Conservation (phyloP, 2,888 invertebrate species). For the Agriotes lineatus region DNA sequence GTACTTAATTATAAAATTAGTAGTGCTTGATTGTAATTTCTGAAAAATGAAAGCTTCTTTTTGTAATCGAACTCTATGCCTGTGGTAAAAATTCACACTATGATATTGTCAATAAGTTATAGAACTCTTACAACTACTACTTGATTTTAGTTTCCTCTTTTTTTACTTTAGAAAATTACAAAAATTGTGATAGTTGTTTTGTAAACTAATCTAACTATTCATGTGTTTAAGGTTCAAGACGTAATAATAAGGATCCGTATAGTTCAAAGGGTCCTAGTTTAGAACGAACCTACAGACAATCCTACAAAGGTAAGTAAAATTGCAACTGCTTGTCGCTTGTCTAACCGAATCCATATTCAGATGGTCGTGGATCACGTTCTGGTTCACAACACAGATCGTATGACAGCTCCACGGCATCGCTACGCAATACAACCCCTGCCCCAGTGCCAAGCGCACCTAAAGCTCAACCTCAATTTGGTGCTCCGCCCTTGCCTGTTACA, state of each 20-base stretch:
- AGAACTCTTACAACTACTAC: no score
- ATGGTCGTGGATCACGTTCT: not conserved
- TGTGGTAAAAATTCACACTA: no score
- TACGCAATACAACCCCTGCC: constrained; percentile 55
- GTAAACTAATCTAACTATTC: not conserved
- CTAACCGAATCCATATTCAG: not conserved
- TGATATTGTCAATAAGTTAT: no score
- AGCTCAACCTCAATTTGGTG: constrained; percentile 15
- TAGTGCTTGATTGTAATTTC: no score
- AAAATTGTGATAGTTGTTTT: no score
- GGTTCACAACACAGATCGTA: constrained; percentile 65
- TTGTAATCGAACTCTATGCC: no score
- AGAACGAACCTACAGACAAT: constrained; percentile 49
- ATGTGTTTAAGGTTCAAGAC: constrained; percentile 43
- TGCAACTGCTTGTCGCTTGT: not conserved
- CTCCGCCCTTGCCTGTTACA: constrained; percentile 24
- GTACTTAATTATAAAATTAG: no score
- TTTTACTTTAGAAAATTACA: no score
- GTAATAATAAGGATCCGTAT: constrained; percentile 59
- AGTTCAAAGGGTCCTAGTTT: constrained; percentile 64
- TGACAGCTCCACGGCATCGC: constrained; percentile 63
- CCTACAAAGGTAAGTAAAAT: constrained; percentile 4
- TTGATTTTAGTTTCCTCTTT: no score
- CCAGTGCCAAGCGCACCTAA: constrained; percentile 49
- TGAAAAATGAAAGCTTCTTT: no score